Percentiles rank a stretch among this genome's conserved stretches.
phyloP scores from a whole-genome alignment of 2,797 vertebrate genomes.

The Threskiornis aethiopicus region DNA sequence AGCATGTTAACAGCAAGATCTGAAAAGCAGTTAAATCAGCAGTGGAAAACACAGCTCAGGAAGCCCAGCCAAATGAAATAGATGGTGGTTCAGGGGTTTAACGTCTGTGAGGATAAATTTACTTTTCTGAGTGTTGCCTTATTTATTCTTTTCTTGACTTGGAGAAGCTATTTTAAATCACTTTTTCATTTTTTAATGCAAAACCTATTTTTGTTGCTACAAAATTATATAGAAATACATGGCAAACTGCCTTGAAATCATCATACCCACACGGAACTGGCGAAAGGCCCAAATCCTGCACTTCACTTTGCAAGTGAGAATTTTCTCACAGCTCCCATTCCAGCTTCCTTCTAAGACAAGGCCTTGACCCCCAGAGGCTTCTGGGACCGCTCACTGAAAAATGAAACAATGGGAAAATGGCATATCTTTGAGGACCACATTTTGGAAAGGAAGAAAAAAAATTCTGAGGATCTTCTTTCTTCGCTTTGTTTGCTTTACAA shows the following conservation, averaged over 20 bases:
- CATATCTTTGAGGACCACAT: neutral
- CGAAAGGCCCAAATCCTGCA: neutral
- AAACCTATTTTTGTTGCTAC: slow-evolving; percentile 7
- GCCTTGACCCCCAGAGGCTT: neutral
- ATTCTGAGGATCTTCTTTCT: neutral
- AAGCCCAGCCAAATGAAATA: slow-evolving; percentile 4
- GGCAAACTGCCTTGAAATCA: slow-evolving; percentile 31
- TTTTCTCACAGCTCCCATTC: slow-evolving; percentile 15
- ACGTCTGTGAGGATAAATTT: neutral
- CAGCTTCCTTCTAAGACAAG: neutral
- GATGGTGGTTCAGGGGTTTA: neutral
- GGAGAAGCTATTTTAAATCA: neutral
- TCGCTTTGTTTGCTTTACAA: neutral
- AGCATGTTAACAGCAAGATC: neutral
- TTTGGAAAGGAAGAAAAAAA: neutral
- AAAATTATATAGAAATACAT: slow-evolving; percentile 9
- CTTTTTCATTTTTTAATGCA: slow-evolving; percentile 24
- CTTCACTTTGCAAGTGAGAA: slow-evolving; percentile 24
- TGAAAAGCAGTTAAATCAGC: neutral
- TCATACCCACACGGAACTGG: neutral
- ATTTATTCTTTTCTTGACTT: slow-evolving; percentile 20
- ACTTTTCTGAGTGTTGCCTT: neutral
- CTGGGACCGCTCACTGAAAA: neutral
- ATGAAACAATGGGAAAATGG: neutral
- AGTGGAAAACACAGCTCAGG: neutral